Conservation (phyloP, 1,140 invertebrate species). For the Melipona quadrifasciata region DNA sequence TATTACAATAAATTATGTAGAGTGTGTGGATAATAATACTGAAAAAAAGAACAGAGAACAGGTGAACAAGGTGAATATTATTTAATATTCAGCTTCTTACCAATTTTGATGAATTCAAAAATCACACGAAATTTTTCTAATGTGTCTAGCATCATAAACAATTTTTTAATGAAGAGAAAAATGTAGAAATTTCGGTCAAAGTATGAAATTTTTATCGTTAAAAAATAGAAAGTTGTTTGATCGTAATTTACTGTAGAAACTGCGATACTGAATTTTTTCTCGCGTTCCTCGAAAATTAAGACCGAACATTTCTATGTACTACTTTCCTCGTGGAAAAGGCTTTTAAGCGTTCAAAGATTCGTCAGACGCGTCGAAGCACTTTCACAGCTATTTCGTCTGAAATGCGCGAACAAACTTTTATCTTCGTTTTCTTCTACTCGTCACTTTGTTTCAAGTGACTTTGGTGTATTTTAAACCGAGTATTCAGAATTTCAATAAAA, state of each 20-base stretch:
- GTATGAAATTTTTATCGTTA: too few relatives aligned
- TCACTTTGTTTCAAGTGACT: background rate
- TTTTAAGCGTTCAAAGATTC: conserved; percentile 10
- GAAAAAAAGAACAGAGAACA: too few relatives aligned
- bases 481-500: background rate
- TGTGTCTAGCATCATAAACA: too few relatives aligned
- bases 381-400: background rate
- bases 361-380: background rate
- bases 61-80: too few relatives aligned
- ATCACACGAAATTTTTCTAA: too few relatives aligned
- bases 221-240: background rate
- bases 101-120: too few relatives aligned
- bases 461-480: background rate
- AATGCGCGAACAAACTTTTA: background rate
- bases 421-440: background rate
- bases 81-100: too few relatives aligned
- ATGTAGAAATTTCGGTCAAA: background rate
- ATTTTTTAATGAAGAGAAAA: background rate
- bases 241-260: background rate
- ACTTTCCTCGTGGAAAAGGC: background rate
- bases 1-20: too few relatives aligned
- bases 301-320: background rate
- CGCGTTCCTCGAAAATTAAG: background rate
- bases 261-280: background rate
- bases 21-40: too few relatives aligned